Evolutionary conservation across 2,113 vertebrate genomes (phyloP).

Genomic region (Rhinogobius similis): DNA sequence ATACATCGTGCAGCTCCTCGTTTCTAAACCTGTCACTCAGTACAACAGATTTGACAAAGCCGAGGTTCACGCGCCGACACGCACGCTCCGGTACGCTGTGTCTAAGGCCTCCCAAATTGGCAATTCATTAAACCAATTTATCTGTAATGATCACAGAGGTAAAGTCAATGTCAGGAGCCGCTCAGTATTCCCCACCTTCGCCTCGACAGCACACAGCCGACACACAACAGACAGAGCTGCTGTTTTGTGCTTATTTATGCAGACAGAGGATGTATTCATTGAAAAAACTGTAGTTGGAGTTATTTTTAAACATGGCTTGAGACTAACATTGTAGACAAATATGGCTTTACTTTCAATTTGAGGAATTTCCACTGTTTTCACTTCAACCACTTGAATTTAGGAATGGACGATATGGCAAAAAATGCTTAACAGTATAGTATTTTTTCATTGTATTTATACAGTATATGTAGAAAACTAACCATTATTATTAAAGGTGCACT

Average conservation of each 20-base stretch:
- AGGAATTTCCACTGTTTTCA: no score
- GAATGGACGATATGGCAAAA: no score
- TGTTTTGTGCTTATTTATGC: not conserved
- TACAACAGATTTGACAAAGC: slow-evolving; percentile 30
- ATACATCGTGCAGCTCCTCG: not conserved
- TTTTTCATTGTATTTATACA: no score
- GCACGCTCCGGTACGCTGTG: slow-evolving; percentile 58
- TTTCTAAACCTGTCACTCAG: slow-evolving; percentile 23
- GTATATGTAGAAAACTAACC: no score
- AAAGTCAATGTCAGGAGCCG: slow-evolving; percentile 70
- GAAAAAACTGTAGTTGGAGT: no score
- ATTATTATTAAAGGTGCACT: no score
- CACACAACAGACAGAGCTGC: slow-evolving; percentile 15
- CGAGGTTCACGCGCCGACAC: slow-evolving; percentile 17
- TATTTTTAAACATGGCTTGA: no score
- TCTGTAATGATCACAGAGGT: slow-evolving; percentile 74
- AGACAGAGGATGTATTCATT: not conserved
- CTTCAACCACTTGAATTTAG: no score
- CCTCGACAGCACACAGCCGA: slow-evolving; percentile 24
- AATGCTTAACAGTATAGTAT: no score
- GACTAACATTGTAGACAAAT: no score
- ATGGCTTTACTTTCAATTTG: no score
- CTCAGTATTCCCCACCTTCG: slow-evolving; percentile 51
- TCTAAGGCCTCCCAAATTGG: slow-evolving; percentile 72
- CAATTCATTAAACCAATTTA: slow-evolving; percentile 77